These are phyloP conservation scores for Nanger granti DNA, from an alignment of 2,113 vertebrate species.

Conservation along the genomic window DNA sequence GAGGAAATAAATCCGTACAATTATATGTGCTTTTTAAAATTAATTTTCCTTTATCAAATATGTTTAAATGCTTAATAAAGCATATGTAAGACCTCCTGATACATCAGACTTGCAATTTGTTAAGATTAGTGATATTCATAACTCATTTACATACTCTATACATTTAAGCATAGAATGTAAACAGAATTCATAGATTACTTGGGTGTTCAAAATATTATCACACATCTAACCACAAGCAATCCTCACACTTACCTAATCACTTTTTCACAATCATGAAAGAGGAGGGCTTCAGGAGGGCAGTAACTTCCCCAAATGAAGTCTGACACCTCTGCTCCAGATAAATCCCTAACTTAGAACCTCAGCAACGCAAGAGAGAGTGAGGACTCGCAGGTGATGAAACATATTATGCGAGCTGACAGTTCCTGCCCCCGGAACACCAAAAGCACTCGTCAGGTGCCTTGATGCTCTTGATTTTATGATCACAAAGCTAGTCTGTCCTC, in stretches of 20 bases:
- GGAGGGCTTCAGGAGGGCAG: neutral
- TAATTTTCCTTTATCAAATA: neutral
- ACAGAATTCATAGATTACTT: neutral
- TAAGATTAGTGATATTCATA: neutral
- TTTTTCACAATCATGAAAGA: conserved; percentile 7
- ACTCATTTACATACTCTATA: neutral
- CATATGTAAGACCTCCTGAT: neutral
- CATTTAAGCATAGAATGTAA: neutral
- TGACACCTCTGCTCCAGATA: neutral
- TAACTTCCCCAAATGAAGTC: neutral
- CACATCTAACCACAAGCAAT: neutral
- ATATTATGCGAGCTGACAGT: neutral
- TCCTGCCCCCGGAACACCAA: neutral
- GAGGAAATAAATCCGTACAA: neutral
- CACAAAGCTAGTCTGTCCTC: neutral
- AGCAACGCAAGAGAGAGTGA: neutral
- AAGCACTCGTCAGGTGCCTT: neutral
- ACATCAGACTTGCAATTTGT: neutral
- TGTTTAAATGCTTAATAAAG: conserved; percentile 2
- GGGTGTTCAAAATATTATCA: neutral
- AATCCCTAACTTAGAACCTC: neutral
- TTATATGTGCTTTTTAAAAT: neutral
- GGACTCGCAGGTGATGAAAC: neutral
- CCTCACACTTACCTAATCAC: neutral
- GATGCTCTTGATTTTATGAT: neutral